Percentiles rank a stretch among this genome's conserved stretches.
These are phyloP conservation scores for Cyanoliseus patagonus DNA, from an alignment of 2,113 vertebrate genomes.

Conservation along the genomic window DNA sequence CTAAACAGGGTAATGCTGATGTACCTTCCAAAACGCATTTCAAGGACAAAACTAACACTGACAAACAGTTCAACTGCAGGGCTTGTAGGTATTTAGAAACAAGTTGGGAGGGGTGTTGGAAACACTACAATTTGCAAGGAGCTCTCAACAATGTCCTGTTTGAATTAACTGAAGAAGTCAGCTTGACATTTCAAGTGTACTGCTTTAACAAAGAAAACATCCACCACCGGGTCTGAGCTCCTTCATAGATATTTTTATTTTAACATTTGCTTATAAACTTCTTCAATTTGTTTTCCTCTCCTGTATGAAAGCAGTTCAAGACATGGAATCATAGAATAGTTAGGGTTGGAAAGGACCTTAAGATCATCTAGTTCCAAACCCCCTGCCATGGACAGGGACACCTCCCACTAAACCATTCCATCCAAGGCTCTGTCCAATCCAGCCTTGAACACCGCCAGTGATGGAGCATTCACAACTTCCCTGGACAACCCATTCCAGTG, in stretches of 20 bases:
- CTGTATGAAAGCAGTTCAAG: background rate
- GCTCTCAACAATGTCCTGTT: background rate
- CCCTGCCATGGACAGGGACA: too few relatives aligned
- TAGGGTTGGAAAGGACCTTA: too few relatives aligned
- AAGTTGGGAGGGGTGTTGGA: background rate
- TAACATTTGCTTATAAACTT: background rate
- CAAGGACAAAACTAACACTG: conserved; percentile 44
- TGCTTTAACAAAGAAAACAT: background rate
- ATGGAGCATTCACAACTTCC: too few relatives aligned
- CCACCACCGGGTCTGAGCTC: background rate
- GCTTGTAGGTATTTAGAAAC: background rate
- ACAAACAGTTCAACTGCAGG: background rate
- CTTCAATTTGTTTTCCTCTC: background rate
- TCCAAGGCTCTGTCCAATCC: too few relatives aligned
- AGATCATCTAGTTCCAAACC: too few relatives aligned
- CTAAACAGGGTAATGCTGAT: conserved; percentile 1
- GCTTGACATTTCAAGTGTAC: background rate
- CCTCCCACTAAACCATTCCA: too few relatives aligned
- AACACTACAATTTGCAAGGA: background rate
- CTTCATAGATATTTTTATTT: background rate
- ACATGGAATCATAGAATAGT: background rate
- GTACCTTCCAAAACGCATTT: conserved; percentile 19
- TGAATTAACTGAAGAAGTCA: background rate
- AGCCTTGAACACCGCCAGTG: too few relatives aligned
- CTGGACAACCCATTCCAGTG: too few relatives aligned